phyloP scores from a whole-genome alignment of 1,140 invertebrate genomes.

The Neuroterus valhalla region DNA sequence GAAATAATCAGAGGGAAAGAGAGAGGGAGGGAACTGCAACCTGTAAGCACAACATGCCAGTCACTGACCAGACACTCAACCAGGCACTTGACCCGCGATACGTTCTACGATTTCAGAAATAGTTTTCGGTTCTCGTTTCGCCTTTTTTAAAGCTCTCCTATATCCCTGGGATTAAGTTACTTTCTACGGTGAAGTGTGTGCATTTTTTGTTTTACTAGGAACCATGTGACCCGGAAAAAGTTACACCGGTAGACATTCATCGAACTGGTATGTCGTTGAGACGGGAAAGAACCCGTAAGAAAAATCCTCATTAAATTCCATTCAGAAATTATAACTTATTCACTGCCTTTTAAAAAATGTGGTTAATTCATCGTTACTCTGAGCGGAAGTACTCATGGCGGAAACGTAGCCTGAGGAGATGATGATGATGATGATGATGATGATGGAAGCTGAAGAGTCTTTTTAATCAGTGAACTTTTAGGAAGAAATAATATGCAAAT shows the following conservation, averaged over 20 bases:
- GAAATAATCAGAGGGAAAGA: conserved; percentile 53
- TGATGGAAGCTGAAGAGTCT: neutral
- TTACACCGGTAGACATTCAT: neutral
- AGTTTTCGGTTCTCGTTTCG: neutral
- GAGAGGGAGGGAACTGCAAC: conserved; percentile 61
- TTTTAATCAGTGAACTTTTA: conserved; percentile 7
- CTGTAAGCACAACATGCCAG: conserved; percentile 61
- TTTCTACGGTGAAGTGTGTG: conserved; percentile 6
- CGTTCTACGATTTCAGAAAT: neutral
- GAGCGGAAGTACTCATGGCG: conserved; percentile 4
- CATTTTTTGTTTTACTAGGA: neutral
- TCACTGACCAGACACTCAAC: conserved; percentile 66
- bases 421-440: neutral
- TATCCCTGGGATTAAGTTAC: neutral
- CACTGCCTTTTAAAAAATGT: conserved; percentile 8
- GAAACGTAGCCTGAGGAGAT: neutral
- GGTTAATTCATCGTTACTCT: conserved; percentile 16
- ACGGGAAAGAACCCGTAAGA: conserved; percentile 13
- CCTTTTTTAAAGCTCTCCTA: neutral
- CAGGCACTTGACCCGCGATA: neutral
- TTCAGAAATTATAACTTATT: neutral
- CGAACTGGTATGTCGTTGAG: conserved; percentile 9
- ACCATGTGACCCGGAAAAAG: conserved; percentile 16
- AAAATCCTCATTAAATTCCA: conserved; percentile 20
- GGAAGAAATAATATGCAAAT: neutral